These are phyloP conservation scores for Percina caprodes DNA, from an alignment of 2,113 vertebrate genomes.

Conservation along the genomic window DNA sequence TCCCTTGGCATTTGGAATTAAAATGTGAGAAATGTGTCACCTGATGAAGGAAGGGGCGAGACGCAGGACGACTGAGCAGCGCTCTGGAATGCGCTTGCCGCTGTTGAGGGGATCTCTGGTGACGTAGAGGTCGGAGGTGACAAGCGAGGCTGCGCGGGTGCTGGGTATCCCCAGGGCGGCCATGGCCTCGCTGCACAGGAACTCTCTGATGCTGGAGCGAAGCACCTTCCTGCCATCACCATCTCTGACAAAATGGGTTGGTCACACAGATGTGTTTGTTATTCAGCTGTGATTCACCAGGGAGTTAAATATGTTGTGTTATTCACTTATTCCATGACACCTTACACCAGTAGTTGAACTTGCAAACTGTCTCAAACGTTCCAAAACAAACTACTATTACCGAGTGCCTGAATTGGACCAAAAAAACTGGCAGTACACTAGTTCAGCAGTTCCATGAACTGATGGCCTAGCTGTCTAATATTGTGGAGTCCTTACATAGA, in stretches of 20 bases:
- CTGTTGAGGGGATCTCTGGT: slow-evolving; percentile 87
- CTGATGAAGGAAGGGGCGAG: slow-evolving; percentile 56
- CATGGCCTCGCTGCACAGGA: slow-evolving; percentile 94
- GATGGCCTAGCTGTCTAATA: too few species aligned
- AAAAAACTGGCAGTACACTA: too few species aligned
- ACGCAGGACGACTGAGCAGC: slow-evolving; percentile 87
- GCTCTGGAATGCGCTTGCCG: slow-evolving; percentile 86
- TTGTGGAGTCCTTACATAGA: too few species aligned
- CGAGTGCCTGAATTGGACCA: too few species aligned
- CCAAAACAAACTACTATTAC: too few species aligned
- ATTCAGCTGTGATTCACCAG: background rate
- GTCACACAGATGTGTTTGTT: too few species aligned
- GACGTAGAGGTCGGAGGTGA: slow-evolving; percentile 87
- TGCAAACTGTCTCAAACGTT: background rate
- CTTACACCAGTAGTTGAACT: background rate
- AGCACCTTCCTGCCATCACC: slow-evolving; percentile 92
- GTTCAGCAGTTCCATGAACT: too few species aligned
- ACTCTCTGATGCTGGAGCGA: slow-evolving; percentile 91
- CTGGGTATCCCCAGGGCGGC: slow-evolving; percentile 89
- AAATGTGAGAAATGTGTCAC: slow-evolving; percentile 8
- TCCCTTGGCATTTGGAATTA: too few species aligned
- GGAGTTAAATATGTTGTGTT: background rate
- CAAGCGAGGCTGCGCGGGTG: slow-evolving; percentile 87
- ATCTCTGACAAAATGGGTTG: slow-evolving; percentile 77
- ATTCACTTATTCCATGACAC: background rate